Evolutionary conservation across 2,797 vertebrate genomes (phyloP).

Genomic region (Platalea minor): DNA sequence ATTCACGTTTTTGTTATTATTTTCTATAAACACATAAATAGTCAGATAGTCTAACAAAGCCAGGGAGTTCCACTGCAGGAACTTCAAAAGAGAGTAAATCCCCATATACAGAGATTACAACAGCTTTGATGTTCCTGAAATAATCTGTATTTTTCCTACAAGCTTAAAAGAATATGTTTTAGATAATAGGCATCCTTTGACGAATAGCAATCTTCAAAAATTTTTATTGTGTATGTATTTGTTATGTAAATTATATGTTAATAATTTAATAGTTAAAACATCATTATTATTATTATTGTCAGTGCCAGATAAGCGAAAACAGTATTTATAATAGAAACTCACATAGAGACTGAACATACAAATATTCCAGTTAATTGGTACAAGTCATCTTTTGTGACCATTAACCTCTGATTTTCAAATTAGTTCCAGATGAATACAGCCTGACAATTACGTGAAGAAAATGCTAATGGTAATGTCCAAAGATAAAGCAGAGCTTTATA

Average conservation of each 20-base stretch:
- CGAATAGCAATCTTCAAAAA: neutral
- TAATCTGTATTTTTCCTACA: neutral
- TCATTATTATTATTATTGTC: neutral
- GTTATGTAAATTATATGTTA: slow-evolving; percentile 9
- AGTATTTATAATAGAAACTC: slow-evolving; percentile 4
- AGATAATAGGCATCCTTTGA: neutral
- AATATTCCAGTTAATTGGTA: slow-evolving; percentile 50
- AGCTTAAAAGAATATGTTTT: neutral
- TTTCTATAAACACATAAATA: neutral
- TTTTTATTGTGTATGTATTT: neutral
- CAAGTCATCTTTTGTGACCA: slow-evolving; percentile 37
- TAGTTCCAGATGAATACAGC: slow-evolving; percentile 19
- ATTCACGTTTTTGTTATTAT: neutral
- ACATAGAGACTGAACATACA: slow-evolving; percentile 4
- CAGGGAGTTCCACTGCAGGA: neutral
- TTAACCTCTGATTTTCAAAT: slow-evolving; percentile 54
- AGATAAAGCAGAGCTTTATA: neutral
- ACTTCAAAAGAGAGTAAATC: slow-evolving; percentile 49
- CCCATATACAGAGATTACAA: slow-evolving; percentile 21
- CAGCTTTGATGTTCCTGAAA: slow-evolving; percentile 41
- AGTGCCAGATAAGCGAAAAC: slow-evolving; percentile 20
- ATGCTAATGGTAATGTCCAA: neutral
- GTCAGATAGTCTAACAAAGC: neutral
- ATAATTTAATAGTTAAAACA: slow-evolving; percentile 1
- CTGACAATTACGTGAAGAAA: slow-evolving; percentile 2